Conservation (phyloP, 2,888 invertebrate genomes). For the Minunthozetes semirufus region DNA sequence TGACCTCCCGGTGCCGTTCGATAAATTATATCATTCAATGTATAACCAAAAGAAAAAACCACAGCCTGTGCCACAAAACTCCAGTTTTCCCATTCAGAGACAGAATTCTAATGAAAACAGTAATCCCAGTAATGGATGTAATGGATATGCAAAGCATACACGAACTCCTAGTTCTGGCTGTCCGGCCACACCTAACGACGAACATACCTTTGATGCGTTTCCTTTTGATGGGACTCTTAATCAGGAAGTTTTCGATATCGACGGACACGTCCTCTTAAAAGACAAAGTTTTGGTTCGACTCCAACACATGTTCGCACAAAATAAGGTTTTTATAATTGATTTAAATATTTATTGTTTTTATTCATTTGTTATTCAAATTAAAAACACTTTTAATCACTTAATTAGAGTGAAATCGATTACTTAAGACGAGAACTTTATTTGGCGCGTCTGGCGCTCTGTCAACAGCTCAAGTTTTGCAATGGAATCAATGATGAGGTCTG, state of each 20-base stretch:
- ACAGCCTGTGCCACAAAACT: background rate
- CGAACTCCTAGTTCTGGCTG: conserved; percentile 57
- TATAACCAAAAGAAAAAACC: background rate
- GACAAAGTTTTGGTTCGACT: conserved; percentile 55
- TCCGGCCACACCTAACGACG: conserved; percentile 56
- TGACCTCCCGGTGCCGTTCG: background rate
- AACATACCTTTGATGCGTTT: conserved; percentile 42
- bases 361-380: background rate
- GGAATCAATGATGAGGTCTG: conserved; percentile 14
- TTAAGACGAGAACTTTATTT: background rate
- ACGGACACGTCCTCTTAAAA: conserved; percentile 65
- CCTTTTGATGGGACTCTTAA: conserved; percentile 20
- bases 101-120: background rate
- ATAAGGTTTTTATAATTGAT: background rate
- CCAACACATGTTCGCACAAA: background rate
- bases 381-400: background rate
- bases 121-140: background rate
- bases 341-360: too few relatives aligned
- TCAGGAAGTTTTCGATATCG: conserved; percentile 55
- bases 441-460: conserved; percentile 11
- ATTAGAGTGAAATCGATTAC: conserved; percentile 20
- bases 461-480: conserved; percentile 11
- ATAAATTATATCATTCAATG: background rate
- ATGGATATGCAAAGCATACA: conserved; percentile 48
- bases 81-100: background rate